A percentile compares a stretch with the other conserved stretches of the same genome.
These are phyloP conservation scores for Cavia aperea DNA, from an alignment of 2,113 vertebrate species.

Conservation along the genomic window DNA sequence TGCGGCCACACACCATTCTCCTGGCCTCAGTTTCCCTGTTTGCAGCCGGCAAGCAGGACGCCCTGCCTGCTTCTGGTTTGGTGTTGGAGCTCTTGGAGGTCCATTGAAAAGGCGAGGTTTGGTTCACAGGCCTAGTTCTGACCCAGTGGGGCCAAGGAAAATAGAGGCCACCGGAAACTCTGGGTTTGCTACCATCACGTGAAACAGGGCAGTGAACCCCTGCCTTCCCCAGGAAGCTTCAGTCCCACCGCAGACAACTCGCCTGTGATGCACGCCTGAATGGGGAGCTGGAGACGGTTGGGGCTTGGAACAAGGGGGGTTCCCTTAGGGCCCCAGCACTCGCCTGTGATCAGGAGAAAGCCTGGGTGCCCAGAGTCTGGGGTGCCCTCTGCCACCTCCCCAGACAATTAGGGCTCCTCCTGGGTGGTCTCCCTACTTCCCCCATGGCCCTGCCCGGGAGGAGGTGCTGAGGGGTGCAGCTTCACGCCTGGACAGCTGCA, in stretches of 20 bases:
- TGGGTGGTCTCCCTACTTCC: background rate
- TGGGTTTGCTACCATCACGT: background rate
- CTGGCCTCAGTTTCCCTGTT: background rate
- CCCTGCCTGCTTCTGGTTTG: background rate
- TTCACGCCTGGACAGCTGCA: background rate
- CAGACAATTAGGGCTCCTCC: background rate
- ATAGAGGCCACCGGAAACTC: background rate
- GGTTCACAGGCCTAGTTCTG: background rate
- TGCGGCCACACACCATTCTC: background rate
- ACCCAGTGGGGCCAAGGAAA: background rate
- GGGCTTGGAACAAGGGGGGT: background rate
- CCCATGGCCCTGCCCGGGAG: background rate
- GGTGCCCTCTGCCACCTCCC: background rate
- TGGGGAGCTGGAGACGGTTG: background rate
- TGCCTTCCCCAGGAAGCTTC: background rate
- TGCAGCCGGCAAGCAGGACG: background rate
- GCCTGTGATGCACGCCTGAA: background rate
- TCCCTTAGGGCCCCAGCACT: background rate
- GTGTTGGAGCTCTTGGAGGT: background rate
- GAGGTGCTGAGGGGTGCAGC: background rate
- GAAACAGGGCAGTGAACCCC: background rate
- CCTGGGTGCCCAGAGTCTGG: background rate
- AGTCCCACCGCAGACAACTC: background rate
- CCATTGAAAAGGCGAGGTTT: background rate
- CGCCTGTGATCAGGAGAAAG: background rate